These are phyloP conservation scores for Anoplopoma fimbria DNA, from an alignment of 2,113 vertebrate species.

Conservation along the genomic window DNA sequence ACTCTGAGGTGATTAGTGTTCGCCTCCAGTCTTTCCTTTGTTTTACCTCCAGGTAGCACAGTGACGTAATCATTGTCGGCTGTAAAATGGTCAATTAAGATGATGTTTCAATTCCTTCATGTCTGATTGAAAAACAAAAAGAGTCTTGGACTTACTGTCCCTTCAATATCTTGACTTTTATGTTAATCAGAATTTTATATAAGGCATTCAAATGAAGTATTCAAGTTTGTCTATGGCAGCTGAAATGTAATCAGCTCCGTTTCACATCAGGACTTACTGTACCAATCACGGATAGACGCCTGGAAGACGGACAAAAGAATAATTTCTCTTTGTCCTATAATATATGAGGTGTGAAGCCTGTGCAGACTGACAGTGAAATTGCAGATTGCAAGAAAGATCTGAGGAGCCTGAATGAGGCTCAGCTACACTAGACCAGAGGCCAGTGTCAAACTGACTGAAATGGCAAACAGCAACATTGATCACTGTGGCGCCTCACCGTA, in stretches of 20 bases:
- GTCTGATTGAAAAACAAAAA: not conserved
- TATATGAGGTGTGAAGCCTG: conserved; percentile 19
- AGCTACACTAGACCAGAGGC: conserved; percentile 11
- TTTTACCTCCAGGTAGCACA: not conserved
- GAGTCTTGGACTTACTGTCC: not conserved
- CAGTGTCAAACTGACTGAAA: conserved; percentile 41
- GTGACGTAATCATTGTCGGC: not conserved
- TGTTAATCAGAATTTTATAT: not conserved
- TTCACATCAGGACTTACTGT: not conserved
- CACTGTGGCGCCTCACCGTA: conserved; percentile 23
- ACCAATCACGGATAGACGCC: not conserved
- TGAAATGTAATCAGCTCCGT: conserved; percentile 26
- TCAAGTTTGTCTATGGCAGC: conserved; percentile 21
- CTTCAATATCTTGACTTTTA: not conserved
- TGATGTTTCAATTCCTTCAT: not conserved
- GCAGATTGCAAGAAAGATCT: conserved; percentile 4
- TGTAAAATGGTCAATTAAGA: not conserved
- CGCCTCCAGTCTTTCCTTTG: too few relatives aligned
- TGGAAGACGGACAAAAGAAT: conserved; percentile 15
- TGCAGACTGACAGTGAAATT: conserved; percentile 20
- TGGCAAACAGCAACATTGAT: conserved; percentile 49
- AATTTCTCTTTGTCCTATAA: conserved; percentile 10
- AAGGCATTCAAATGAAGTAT: not conserved
- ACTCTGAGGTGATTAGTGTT: not conserved
- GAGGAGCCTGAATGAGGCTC: conserved; percentile 14